Conservation (phyloP, 2,888 invertebrate genomes). For the Volucella bombylans region DNA sequence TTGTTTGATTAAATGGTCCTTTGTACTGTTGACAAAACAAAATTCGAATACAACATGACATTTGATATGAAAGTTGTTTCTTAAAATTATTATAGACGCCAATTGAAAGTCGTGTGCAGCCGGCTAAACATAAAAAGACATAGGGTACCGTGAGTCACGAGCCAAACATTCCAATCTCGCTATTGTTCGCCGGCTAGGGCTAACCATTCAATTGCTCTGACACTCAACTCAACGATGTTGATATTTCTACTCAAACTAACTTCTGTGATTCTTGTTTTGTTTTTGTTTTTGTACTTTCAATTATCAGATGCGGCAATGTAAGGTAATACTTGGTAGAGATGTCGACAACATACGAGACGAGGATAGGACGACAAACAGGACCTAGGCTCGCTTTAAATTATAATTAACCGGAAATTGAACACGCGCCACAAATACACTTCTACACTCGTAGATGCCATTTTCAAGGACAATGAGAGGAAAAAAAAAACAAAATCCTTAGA, state of each 20-base stretch:
- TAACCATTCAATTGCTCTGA: slow-evolving; percentile 66
- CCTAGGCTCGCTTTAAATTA: slow-evolving; percentile 75
- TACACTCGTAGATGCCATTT: slow-evolving; percentile 63
- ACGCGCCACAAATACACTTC: slow-evolving; percentile 78
- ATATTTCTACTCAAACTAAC: slow-evolving; percentile 43
- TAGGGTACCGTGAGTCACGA: slow-evolving; percentile 52
- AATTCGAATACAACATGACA: slow-evolving; percentile 23
- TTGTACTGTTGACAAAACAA: slow-evolving; percentile 9
- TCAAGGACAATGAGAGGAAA: slow-evolving; percentile 67
- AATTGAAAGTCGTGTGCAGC: slow-evolving; percentile 62
- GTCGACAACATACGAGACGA: not conserved
- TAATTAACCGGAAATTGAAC: slow-evolving; percentile 83
- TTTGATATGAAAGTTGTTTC: slow-evolving; percentile 67
- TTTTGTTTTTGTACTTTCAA: slow-evolving; percentile 9
- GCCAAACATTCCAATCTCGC: slow-evolving; percentile 63
- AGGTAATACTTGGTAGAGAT: slow-evolving; percentile 39
- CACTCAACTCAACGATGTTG: slow-evolving; percentile 66
- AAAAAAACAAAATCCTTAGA: slow-evolving; percentile 53
- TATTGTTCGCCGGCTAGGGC: slow-evolving; percentile 46
- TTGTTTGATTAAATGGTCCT: slow-evolving; percentile 46
- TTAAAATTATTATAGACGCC: slow-evolving; percentile 58
- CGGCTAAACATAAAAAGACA: slow-evolving; percentile 51
- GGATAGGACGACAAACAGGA: slow-evolving; percentile 40
- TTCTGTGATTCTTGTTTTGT: slow-evolving; percentile 11
- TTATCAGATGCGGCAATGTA: slow-evolving; percentile 38